These are phyloP conservation scores for Dendrolimus houi DNA, from an alignment of 2,888 invertebrate genomes.

Conservation along the genomic window DNA sequence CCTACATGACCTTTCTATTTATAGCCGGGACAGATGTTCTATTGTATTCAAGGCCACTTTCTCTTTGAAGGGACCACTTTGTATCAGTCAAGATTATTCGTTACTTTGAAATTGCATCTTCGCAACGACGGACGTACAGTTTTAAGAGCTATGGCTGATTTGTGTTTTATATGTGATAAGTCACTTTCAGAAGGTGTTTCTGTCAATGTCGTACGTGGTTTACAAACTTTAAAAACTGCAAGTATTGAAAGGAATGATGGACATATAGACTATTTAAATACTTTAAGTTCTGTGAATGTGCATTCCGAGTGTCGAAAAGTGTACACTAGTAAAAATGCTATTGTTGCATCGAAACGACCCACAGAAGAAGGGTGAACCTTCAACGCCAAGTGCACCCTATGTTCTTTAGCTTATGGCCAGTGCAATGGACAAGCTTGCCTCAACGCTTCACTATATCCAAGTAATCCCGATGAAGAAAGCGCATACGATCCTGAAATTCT, in stretches of 20 bases:
- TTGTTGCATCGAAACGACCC: conserved; percentile 19
- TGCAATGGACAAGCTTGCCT: too few species aligned
- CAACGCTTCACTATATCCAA: too few species aligned
- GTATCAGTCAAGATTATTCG: conserved; percentile 13
- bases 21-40: conserved; percentile 17
- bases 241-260: conserved; percentile 22
- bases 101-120: conserved; percentile 15
- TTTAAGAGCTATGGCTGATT: conserved; percentile 20
- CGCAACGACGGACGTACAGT: conserved; percentile 14
- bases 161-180: conserved; percentile 22
- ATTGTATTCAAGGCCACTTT: conserved; percentile 16
- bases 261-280: conserved; percentile 19
- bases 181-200: conserved; percentile 16
- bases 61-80: too few species aligned
- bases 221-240: conserved; percentile 23
- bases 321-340: conserved; percentile 20
- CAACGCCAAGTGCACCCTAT: conserved; percentile 19
- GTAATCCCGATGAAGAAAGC: too few species aligned
- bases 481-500: too few species aligned
- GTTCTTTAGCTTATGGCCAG: too few species aligned
- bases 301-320: conserved; percentile 22
- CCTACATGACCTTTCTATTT: conserved; percentile 17
- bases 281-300: conserved; percentile 21
- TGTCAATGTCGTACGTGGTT: conserved; percentile 22
- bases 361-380: conserved; percentile 15